Evolutionary conservation across 2,888 invertebrate genomes (phyloP).

Genomic region (Phorcus lineatus): DNA sequence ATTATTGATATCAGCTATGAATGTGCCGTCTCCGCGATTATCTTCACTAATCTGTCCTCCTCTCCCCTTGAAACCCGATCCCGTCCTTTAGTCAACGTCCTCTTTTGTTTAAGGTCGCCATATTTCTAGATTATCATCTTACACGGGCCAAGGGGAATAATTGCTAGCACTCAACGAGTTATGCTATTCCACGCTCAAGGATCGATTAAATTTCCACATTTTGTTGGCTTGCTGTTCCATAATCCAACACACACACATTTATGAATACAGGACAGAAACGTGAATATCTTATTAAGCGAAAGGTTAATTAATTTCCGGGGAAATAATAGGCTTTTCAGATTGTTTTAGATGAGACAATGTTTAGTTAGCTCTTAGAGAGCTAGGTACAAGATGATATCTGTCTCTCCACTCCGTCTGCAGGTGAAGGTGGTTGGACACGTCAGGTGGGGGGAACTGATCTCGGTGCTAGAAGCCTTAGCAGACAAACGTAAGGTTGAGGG

Average conservation of each 20-base stretch:
- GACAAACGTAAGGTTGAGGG: too few species aligned
- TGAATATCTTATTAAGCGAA: not conserved
- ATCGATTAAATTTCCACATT: not conserved
- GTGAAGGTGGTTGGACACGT: too few species aligned
- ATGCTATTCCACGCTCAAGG: not conserved
- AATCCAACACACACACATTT: too few species aligned
- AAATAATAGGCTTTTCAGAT: not conserved
- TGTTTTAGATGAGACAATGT: too few species aligned
- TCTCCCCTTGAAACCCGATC: not conserved
- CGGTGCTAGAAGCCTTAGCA: too few species aligned
- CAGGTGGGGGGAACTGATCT: too few species aligned
- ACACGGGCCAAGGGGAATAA: constrained; percentile 1
- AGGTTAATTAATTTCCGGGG: constrained; percentile 6
- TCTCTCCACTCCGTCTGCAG: too few species aligned
- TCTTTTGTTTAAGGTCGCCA: not conserved
- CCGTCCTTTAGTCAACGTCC: not conserved
- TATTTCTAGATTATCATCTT: constrained; percentile 20
- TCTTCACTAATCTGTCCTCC: constrained; percentile 1
- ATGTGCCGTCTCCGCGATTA: not conserved
- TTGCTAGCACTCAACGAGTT: not conserved
- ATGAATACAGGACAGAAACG: too few species aligned
- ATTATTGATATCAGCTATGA: constrained; percentile 8
- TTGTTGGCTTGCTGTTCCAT: too few species aligned
- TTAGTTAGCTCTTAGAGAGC: too few species aligned
- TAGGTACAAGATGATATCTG: too few species aligned